Percentiles rank a stretch among this genome's conserved stretches.
Evolutionary conservation across 2,113 vertebrate species (phyloP).

Genomic region (Ondatra zibethicus): DNA sequence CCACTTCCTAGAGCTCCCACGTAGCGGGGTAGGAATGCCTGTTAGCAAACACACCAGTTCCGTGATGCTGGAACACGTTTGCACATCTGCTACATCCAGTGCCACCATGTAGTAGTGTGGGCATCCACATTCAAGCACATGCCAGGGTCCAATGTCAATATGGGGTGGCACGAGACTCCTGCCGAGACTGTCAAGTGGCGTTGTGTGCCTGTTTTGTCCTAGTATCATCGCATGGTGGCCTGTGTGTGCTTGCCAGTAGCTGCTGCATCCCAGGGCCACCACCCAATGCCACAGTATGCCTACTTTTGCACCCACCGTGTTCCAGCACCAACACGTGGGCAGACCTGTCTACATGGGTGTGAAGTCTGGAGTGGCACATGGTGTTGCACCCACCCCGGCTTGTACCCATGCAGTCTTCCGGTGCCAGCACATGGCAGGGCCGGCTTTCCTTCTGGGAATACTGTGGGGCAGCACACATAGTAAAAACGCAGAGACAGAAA

Average conservation of each 20-base stretch:
- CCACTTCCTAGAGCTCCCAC: not conserved
- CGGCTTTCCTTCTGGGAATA: not conserved
- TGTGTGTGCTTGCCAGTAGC: not conserved
- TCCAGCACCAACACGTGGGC: not conserved
- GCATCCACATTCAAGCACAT: not conserved
- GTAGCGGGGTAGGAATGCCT: too few relatives aligned
- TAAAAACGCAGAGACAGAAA: too few relatives aligned
- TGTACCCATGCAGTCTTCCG: not conserved
- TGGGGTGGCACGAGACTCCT: not conserved
- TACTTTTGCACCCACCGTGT: not conserved
- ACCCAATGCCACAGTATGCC: not conserved
- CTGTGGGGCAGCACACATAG: not conserved
- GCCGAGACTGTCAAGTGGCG: not conserved
- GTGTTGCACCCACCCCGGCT: not conserved
- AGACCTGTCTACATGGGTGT: too few relatives aligned
- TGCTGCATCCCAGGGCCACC: not conserved
- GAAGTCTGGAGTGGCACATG: not conserved
- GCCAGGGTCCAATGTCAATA: not conserved
- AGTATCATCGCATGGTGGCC: not conserved
- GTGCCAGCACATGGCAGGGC: not conserved
- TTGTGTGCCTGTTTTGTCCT: not conserved
- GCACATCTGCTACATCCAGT: not conserved
- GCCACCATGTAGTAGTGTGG: not conserved
- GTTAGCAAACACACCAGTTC: not conserved
- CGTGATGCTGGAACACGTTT: not conserved